phyloP scores from a whole-genome alignment of 2,888 invertebrate species.

The Limnephilus marmoratus region DNA sequence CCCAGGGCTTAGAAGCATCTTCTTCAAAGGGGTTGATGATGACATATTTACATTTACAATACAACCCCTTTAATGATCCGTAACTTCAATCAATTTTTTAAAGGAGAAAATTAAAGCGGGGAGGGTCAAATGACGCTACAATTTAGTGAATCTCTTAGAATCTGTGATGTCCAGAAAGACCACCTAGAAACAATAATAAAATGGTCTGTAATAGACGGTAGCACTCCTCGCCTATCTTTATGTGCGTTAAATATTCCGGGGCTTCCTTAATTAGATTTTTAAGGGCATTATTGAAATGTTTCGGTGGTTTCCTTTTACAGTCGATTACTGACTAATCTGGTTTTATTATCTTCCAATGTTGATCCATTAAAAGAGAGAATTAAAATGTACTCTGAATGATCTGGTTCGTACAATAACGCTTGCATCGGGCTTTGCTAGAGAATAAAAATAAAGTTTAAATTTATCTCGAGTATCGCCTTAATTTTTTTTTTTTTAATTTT shows the following conservation, averaged over 20 bases:
- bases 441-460: background rate
- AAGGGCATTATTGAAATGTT: conserved; percentile 45
- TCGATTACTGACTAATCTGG: conserved; percentile 16
- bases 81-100: conserved; percentile 60
- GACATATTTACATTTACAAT: conserved; percentile 62
- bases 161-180: conserved; percentile 49
- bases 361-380: background rate
- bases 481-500: no score
- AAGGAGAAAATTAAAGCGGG: background rate
- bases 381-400: background rate
- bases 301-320: conserved; percentile 30
- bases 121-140: conserved; percentile 16
- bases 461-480: no score
- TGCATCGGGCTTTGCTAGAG: background rate
- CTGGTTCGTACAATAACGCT: background rate
- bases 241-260: conserved; percentile 46
- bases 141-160: conserved; percentile 14
- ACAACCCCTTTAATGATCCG: conserved; percentile 61
- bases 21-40: conserved; percentile 57
- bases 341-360: conserved; percentile 17
- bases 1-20: background rate
- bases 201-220: conserved; percentile 61
- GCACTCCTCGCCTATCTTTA: conserved; percentile 65
- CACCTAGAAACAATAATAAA: conserved; percentile 65
- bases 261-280: conserved; percentile 48